phyloP scores from a whole-genome alignment of 2,888 invertebrate species.

The Hemistola chrysoprasaria region DNA sequence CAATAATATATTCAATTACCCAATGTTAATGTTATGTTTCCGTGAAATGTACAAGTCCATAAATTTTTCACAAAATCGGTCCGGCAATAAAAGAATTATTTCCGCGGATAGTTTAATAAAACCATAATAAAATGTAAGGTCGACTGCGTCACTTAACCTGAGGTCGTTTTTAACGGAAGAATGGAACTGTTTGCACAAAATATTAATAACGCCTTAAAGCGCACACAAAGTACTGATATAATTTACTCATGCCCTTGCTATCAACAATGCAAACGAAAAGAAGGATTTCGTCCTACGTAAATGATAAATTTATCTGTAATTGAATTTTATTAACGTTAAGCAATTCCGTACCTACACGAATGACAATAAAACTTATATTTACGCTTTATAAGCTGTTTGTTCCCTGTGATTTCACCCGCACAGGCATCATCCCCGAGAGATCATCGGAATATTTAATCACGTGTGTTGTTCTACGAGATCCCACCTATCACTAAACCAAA shows the following conservation, averaged over 20 bases:
- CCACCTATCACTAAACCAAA: no score
- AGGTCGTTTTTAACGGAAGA: constrained; percentile 49
- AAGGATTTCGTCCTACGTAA: no score
- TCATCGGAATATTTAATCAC: no score
- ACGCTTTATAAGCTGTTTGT: no score
- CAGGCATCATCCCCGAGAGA: no score
- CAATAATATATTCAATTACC: constrained; percentile 32
- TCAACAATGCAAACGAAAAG: no score
- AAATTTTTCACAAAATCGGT: constrained; percentile 25
- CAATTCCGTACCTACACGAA: no score
- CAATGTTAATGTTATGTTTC: constrained; percentile 34
- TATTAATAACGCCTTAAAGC: constrained; percentile 15
- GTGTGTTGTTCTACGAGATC: no score
- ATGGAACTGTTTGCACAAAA: constrained; percentile 29
- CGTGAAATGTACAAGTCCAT: constrained; percentile 26
- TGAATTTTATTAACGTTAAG: no score
- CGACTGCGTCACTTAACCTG: constrained; percentile 25
- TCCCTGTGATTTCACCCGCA: no score
- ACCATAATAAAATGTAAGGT: constrained; percentile 45
- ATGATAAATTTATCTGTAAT: no score
- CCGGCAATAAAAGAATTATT: constrained; percentile 37
- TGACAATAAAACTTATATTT: no score
- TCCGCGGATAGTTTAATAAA: constrained; percentile 43
- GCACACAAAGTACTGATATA: not conserved
- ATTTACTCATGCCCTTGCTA: constrained; percentile 7